These are phyloP conservation scores for Lingula anatina DNA, from an alignment of 2,888 invertebrate species.

Conservation along the genomic window DNA sequence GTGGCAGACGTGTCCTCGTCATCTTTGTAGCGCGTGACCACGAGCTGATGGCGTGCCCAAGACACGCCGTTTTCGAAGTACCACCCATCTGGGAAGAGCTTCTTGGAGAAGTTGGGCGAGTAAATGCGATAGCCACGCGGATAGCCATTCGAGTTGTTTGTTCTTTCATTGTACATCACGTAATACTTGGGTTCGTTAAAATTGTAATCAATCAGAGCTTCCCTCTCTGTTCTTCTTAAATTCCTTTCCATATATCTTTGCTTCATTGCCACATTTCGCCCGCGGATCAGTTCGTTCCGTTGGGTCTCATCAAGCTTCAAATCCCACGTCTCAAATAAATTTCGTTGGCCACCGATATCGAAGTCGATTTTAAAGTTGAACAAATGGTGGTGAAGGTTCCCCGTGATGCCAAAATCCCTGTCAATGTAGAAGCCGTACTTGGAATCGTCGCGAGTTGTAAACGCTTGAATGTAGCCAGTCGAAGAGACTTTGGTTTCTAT, in stretches of 20 bases:
- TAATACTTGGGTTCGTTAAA: no score
- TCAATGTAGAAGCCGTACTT: conserved; percentile 26
- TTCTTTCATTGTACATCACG: conserved; percentile 20
- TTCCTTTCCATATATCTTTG: conserved; percentile 19
- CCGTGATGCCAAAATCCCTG: conserved; percentile 23
- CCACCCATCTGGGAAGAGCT: conserved; percentile 21
- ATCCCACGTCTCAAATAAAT: conserved; percentile 28
- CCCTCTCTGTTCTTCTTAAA: conserved; percentile 23
- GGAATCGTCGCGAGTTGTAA: conserved; percentile 21
- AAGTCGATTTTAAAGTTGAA: conserved; percentile 41
- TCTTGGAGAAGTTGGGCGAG: conserved; percentile 20
- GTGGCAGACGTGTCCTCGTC: conserved; percentile 32
- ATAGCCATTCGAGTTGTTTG: conserved; percentile 23
- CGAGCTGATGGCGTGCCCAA: conserved; percentile 35
- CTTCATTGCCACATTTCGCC: conserved; percentile 12
- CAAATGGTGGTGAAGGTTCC: conserved; percentile 32
- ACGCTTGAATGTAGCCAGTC: conserved; percentile 37
- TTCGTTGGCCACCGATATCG: conserved; percentile 28
- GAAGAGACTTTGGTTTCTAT: conserved; percentile 29
- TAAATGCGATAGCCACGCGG: conserved; percentile 28
- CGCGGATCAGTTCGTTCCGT: conserved; percentile 18
- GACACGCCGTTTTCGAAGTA: conserved; percentile 23
- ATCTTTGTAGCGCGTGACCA: conserved; percentile 35
- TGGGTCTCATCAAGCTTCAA: conserved; percentile 20
- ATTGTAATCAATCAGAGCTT: conserved; percentile 20